Evolutionary conservation across 1,140 invertebrate genomes (phyloP), one percentile per base, ranked within the genome.

Genomic region (Steinernema khuongi): DNA sequence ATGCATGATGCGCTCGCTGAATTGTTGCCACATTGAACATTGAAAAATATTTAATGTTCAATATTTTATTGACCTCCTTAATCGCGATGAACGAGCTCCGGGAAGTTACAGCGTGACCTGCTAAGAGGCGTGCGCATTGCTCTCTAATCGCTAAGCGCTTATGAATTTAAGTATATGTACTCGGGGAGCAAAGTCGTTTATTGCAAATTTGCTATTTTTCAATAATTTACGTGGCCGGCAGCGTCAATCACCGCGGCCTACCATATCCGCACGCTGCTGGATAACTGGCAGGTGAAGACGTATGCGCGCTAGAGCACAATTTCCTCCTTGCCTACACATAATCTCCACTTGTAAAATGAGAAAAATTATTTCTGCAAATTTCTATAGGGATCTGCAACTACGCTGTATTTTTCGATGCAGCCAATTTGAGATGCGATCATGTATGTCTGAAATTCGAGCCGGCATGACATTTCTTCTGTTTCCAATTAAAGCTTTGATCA

Each of bases 351-450:
- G n/a, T n/a, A n/a, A n/a, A n/a, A n/a, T n/a, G n/a, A n/a, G n/a
- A n/a, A n/a, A n/a, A n/a, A n/a, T n/a, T n/a, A n/a, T n/a, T n/a
- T n/a, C n/a, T n/a, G n/a, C n/a, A n/a, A n/a, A n/a, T n/a, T n/a
- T n/a, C n/a, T n/a, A n/a, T n/a, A n/a, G n/a, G n/a, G n/a, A n/a
- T 60, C 26, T 60, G 22, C 50, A 22, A 4, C 50, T 7, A 14
- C 36, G 7, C 26, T 22, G 26, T 7, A 14, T 7, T n/a, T 60
- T 22, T 14, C 50, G 50, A 60, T 60, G 11, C 50, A 14, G 50
- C 50, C 50, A 60, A 60, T 60, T 60, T 60, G 50, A 60, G 50
- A 60, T 60, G 50, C 22, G 50, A 60, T n/a, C 50, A 60, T 60
- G 50, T n/a, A n/a, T 60, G 50, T 60, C 50, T 7, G 50, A 60